Percentiles rank a stretch among this genome's conserved stretches.
phyloP scores from a whole-genome alignment of 2,113 vertebrate species.

The Copsychus sechellarum region DNA sequence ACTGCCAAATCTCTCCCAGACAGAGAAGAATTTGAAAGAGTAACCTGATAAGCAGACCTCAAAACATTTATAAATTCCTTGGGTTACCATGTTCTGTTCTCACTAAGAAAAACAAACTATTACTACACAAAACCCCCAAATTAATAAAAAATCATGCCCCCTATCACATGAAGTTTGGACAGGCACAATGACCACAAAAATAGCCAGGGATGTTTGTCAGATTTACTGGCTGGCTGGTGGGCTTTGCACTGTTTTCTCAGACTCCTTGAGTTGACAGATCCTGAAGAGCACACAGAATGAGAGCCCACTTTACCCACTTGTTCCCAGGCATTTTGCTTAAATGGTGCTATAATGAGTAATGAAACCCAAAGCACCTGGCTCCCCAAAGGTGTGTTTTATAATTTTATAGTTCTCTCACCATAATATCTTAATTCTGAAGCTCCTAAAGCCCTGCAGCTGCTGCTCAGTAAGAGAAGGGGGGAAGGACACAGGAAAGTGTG shows the following conservation, averaged over 20 bases:
- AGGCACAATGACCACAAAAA: neutral
- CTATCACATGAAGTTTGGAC: neutral
- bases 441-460: neutral
- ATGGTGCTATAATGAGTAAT: neutral
- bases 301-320: neutral
- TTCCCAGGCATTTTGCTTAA: neutral
- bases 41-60: neutral
- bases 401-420: neutral
- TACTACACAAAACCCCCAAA: neutral
- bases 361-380: neutral
- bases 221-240: neutral
- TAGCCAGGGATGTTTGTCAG: neutral
- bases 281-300: neutral
- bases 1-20: neutral
- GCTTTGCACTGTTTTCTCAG: neutral
- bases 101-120: neutral
- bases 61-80: neutral
- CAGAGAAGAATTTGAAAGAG: neutral
- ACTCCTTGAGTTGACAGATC: neutral
- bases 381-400: neutral
- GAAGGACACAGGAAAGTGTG: neutral
- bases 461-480: neutral
- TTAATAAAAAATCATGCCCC: fast-evolving
- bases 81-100: neutral
- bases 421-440: neutral